A percentile compares a stretch with the other conserved stretches of the same genome.
These are phyloP conservation scores for Heterodera schachtii DNA, from an alignment of 1,140 invertebrate genomes.

Conservation along the genomic window DNA sequence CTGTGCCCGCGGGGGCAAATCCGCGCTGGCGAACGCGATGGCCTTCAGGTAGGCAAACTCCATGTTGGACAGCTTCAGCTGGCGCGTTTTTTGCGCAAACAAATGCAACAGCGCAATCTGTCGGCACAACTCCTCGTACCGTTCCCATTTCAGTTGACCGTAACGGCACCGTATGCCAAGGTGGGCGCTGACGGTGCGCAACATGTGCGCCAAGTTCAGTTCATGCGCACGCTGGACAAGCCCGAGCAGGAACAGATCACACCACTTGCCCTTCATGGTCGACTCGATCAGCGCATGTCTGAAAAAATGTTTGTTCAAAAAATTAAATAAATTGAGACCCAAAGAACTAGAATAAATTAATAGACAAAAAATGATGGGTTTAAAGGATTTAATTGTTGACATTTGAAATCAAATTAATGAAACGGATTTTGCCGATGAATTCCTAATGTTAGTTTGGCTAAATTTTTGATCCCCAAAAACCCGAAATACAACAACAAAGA, in stretches of 20 bases:
- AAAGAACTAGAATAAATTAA: too few relatives aligned
- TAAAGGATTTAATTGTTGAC: too few relatives aligned
- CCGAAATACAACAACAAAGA: slow-evolving; percentile 64
- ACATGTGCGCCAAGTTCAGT: slow-evolving; percentile 79
- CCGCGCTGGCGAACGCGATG: slow-evolving; percentile 72
- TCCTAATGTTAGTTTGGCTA: too few relatives aligned
- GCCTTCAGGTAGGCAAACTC: slow-evolving; percentile 90
- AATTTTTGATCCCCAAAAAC: too few relatives aligned
- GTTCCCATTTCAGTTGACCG: slow-evolving; percentile 51
- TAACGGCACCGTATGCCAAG: slow-evolving; percentile 68
- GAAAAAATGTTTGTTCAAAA: too few relatives aligned
- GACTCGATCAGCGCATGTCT: slow-evolving; percentile 16
- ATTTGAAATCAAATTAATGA: too few relatives aligned
- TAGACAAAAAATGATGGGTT: too few relatives aligned
- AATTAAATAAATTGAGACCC: neutral
- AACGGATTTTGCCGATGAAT: too few relatives aligned
- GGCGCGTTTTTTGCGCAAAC: slow-evolving; percentile 76
- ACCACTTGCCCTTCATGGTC: slow-evolving; percentile 77
- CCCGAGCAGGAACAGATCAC: slow-evolving; percentile 87
- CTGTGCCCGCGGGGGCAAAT: slow-evolving; percentile 30
- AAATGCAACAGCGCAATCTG: slow-evolving; percentile 67
- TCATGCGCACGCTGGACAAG: slow-evolving; percentile 83
- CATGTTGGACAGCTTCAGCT: slow-evolving; percentile 76
- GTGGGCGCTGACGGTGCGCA: slow-evolving; percentile 78
- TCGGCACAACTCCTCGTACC: slow-evolving; percentile 68